Base-by-base conservation (phyloP, 2,888 invertebrate genomes). In the Drosophila mayaguana region DNA sequence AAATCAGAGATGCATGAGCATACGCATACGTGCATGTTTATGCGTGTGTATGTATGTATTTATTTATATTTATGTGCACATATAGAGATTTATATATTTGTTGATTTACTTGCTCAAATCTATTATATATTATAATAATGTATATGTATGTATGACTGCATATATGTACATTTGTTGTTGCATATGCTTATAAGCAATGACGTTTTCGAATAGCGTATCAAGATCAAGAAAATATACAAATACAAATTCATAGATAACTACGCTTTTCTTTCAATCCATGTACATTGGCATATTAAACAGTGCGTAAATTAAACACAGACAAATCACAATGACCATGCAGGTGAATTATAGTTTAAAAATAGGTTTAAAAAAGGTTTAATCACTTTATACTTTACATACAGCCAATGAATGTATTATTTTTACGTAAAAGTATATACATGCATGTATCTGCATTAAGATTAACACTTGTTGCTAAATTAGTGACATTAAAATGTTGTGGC, bases 391-490 rank as follows among this genome's bases (percentile, higher is more conserved):
- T 48, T 20, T 28, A 38, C 36, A 59, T 18, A 40, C 25, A 38
- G 32, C 14, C 18, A 43, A 32, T 57, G 16, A 11, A 18, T 43
- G 14, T 43, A 22, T 14, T 48, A 28, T 50, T 34, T 38, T 53
- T 38, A 38, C 40, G 45, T 20, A 42, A 45, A 54, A 57, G 22
- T 64, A 56, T 34, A 64, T 50, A 71, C 60, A 46, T 34, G n/a
- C 38, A 43, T 53, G 12, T 22, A 25, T 46, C 67, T 56, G 38
- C 40, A 77, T 71, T 56, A 48, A 55, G 42, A 43, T 57, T 34
- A 71, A 50, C 78, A 75, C 75, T 78, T 75, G 75, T 75, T 75
- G 75, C 73, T 63, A 61, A 78, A 56, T 67, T 66, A 50, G 25
- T 63, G 66, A 45, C 22, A 45, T 51, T 72, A 56, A 22, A 40